A percentile compares a stretch with the other conserved stretches of the same genome.
These are phyloP conservation scores for Hippolais icterina DNA, from an alignment of 2,113 vertebrate species.

Conservation along the genomic window DNA sequence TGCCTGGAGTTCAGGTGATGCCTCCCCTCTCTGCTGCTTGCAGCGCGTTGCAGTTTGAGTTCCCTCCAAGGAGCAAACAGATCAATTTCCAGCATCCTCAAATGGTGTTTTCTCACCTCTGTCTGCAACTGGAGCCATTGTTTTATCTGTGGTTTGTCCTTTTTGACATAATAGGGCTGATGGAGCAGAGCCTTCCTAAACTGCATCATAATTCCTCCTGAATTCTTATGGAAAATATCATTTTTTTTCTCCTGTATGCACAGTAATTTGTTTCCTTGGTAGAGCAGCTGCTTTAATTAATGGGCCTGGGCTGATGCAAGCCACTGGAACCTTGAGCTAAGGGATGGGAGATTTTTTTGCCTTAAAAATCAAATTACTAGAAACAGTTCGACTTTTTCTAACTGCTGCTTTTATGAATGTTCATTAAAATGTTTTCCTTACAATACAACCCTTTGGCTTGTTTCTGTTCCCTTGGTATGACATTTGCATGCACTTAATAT, in stretches of 20 bases:
- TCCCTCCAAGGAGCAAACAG: not conserved
- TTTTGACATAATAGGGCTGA: not conserved
- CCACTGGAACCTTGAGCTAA: not conserved
- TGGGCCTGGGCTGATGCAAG: not conserved
- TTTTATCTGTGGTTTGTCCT: not conserved
- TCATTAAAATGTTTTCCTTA: constrained; percentile 24
- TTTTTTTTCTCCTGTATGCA: not conserved
- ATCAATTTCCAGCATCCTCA: not conserved
- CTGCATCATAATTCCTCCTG: not conserved
- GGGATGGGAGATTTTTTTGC: not conserved
- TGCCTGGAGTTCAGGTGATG: not conserved
- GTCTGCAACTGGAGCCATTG: not conserved
- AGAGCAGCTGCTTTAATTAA: not conserved
- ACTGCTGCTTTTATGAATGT: not conserved
- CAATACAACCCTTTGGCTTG: not conserved
- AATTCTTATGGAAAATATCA: not conserved
- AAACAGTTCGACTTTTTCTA: not conserved
- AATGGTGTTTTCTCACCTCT: not conserved
- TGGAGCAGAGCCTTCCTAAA: not conserved
- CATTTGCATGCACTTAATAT: not conserved
- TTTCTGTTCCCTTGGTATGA: constrained; percentile 18
- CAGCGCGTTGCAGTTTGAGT: not conserved
- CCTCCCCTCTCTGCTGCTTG: not conserved
- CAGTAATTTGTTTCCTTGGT: not conserved
- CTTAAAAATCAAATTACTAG: not conserved